These are phyloP conservation scores for Hiodon alosoides DNA, from an alignment of 2,113 vertebrate species.

Conservation along the genomic window DNA sequence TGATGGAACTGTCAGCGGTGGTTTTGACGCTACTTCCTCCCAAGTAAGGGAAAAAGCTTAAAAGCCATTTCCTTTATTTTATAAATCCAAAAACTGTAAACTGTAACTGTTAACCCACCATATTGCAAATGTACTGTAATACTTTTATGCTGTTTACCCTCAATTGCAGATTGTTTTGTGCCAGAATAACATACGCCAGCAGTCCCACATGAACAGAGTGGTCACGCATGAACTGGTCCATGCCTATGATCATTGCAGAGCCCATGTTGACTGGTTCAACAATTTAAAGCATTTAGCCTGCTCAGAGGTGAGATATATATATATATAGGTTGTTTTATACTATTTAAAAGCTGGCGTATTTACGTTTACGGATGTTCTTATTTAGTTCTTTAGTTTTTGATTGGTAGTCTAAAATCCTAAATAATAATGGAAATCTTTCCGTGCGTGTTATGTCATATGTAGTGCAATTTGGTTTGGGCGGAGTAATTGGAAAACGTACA, in stretches of 20 bases:
- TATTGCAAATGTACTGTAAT: not conserved
- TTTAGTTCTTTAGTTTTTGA: not conserved
- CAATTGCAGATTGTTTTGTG: conserved; percentile 84
- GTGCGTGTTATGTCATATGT: no score
- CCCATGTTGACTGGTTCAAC: conserved; percentile 90
- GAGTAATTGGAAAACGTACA: no score
- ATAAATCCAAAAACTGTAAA: no score
- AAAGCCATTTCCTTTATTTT: not conserved
- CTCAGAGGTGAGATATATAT: conserved; percentile 77
- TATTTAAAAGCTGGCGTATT: not conserved
- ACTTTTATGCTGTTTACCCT: conserved; percentile 19
- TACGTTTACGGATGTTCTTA: not conserved
- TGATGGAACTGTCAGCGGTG: conserved; percentile 81
- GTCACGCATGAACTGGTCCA: conserved; percentile 93
- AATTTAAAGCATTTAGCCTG: conserved; percentile 86
- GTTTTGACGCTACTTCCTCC: conserved; percentile 83
- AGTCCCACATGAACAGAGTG: conserved; percentile 88
- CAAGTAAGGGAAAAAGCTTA: conserved; percentile 64
- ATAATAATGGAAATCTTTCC: no score
- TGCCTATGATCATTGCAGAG: conserved; percentile 91
- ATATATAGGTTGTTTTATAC: not conserved
- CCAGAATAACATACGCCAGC: conserved; percentile 88
- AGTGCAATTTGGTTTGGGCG: no score
- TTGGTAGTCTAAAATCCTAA: no score
- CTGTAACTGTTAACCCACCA: no score